Conservation (phyloP, 2,797 vertebrate genomes). For the Lutjanus argentimaculatus region DNA sequence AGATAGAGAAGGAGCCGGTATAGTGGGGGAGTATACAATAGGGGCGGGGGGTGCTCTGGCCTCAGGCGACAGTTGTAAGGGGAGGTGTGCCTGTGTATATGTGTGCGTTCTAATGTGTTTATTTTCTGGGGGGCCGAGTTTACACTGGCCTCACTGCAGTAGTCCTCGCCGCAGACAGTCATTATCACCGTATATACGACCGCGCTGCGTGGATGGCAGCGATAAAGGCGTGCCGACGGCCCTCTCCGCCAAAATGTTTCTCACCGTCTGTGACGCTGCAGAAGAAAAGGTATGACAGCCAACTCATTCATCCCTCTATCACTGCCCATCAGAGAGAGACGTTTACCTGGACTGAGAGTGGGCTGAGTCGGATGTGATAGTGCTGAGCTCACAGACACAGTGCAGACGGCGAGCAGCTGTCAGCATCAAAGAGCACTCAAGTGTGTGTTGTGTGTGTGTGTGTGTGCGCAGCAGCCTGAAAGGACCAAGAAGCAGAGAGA, state of each 20-base stretch:
- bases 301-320: conserved; percentile 52
- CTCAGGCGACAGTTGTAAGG: conserved; percentile 40
- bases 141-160: conserved; percentile 57
- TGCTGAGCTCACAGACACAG: conserved; percentile 53
- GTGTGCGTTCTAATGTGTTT: conserved; percentile 68
- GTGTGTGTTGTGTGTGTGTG: conserved; percentile 21
- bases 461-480: conserved; percentile 23
- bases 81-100: conserved; percentile 46
- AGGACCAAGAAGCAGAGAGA: conserved; percentile 39
- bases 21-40: conserved; percentile 10
- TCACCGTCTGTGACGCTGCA: conserved; percentile 14
- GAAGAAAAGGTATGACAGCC: conserved; percentile 29
- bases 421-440: conserved; percentile 61
- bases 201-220: conserved; percentile 35
- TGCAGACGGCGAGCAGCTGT: conserved; percentile 61
- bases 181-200: conserved; percentile 59
- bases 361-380: conserved; percentile 54
- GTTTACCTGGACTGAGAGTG: conserved; percentile 55
- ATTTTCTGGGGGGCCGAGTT: conserved; percentile 66
- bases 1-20: conserved; percentile 29
- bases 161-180: conserved; percentile 49
- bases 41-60: conserved; percentile 19
- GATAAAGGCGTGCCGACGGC: conserved; percentile 46
- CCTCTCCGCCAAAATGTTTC: conserved; percentile 24
- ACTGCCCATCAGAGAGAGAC: conserved; percentile 33